Percentiles rank a stretch among this genome's conserved stretches.
phyloP scores from a whole-genome alignment of 2,797 vertebrate genomes.

The Sebastes miniatus region DNA sequence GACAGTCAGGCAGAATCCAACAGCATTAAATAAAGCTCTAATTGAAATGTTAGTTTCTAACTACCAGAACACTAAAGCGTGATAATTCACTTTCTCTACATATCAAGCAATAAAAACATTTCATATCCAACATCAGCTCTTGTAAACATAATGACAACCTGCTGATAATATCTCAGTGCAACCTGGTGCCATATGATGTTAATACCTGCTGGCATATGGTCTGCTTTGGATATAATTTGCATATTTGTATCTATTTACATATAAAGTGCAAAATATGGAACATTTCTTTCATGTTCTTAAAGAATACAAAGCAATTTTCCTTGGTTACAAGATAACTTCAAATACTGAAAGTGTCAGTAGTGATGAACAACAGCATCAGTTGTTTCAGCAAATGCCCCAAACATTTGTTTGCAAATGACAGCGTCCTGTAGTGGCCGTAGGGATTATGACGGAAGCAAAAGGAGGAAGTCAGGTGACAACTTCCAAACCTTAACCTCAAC shows the following conservation, averaged over 20 bases:
- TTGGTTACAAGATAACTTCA: not conserved
- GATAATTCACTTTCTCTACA: not conserved
- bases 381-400: too few relatives aligned
- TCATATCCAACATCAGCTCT: not conserved
- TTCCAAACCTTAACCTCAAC: too few relatives aligned
- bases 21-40: not conserved
- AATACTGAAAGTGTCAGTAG: too few relatives aligned
- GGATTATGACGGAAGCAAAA: too few relatives aligned
- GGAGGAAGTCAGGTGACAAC: too few relatives aligned
- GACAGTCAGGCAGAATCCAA: not conserved
- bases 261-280: not conserved
- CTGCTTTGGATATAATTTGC: not conserved
- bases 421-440: too few relatives aligned
- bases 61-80: too few relatives aligned
- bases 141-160: slow-evolving; percentile 12
- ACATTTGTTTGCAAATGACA: too few relatives aligned
- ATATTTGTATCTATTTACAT: slow-evolving; percentile 21
- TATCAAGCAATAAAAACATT: not conserved
- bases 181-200: slow-evolving; percentile 9
- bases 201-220: slow-evolving; percentile 29
- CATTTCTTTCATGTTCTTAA: not conserved
- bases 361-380: too few relatives aligned
- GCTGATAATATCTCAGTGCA: slow-evolving; percentile 1
- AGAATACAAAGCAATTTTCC: not conserved
- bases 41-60: not conserved